These are phyloP conservation scores for Acanthosepion lycidas DNA, from an alignment of 2,888 invertebrate species.

Conservation along the genomic window DNA sequence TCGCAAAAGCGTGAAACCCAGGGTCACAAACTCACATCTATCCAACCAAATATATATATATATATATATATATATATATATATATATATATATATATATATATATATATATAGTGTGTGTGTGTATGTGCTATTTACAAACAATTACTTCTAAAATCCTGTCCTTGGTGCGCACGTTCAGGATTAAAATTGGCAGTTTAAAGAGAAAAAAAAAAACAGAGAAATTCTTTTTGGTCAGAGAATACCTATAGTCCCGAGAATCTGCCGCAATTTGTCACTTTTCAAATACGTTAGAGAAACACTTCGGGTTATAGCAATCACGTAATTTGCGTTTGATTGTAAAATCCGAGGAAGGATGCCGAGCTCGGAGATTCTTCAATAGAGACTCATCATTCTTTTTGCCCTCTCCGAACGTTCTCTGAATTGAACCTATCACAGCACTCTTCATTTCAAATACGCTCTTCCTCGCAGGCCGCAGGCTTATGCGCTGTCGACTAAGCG, in stretches of 20 bases:
- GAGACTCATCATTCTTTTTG: neutral
- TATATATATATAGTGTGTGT: neutral
- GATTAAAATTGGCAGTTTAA: neutral
- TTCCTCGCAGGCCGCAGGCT: neutral
- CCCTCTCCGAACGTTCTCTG: neutral
- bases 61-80: too few species aligned
- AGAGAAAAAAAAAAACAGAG: neutral
- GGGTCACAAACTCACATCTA: too few species aligned
- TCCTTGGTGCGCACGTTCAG: neutral
- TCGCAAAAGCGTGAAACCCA: too few species aligned
- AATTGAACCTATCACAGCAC: neutral
- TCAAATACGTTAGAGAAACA: neutral
- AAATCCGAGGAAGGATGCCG: neutral
- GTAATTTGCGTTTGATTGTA: neutral
- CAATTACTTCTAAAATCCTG: neutral
- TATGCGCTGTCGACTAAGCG: neutral
- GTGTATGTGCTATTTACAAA: neutral
- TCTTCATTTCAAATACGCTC: neutral
- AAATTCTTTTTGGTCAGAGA: neutral
- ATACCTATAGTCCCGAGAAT: neutral
- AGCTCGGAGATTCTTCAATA: neutral
- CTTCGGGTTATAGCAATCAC: slow-evolving; percentile 1
- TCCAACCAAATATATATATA: too few species aligned
- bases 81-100: neutral
- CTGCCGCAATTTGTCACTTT: neutral